A percentile compares a stretch with the other conserved stretches of the same genome.
phyloP scores from a whole-genome alignment of 2,797 vertebrate species.

The Aldrovandia affinis region DNA sequence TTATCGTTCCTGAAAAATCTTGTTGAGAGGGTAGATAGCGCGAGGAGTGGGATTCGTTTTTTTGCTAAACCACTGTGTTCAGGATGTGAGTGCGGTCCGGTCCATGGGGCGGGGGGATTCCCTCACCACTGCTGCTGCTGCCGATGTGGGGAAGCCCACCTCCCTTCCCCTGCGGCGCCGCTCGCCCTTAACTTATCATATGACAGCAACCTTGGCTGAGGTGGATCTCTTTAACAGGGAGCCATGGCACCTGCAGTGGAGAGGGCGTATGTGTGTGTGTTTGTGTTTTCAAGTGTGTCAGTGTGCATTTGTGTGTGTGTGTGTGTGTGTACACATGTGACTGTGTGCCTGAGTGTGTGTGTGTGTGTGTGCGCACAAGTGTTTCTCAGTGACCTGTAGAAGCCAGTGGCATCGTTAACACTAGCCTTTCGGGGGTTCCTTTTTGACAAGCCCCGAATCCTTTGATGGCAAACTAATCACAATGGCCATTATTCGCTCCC shows the following conservation, averaged over 20 bases:
- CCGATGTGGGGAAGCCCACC: constrained; percentile 41
- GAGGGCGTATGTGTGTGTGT: constrained; percentile 7
- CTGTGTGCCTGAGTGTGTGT: neutral
- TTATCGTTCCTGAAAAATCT: neutral
- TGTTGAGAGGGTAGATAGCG: neutral
- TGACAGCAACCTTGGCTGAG: constrained; percentile 37
- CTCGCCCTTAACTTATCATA: constrained; percentile 49
- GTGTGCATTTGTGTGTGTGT: neutral
- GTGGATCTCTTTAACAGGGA: constrained; percentile 28
- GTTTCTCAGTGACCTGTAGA: neutral
- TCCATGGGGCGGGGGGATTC: neutral
- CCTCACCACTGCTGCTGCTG: constrained; percentile 9
- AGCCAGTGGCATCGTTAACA: no score
- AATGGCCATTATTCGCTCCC: no score
- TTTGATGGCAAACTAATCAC: no score
- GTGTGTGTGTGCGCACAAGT: neutral
- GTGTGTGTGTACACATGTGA: neutral
- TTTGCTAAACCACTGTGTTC: neutral
- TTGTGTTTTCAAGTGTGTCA: neutral
- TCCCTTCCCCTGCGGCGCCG: constrained; percentile 48
- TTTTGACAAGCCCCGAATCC: no score
- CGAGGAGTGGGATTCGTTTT: neutral
- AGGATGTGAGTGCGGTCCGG: neutral
- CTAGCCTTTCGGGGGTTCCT: no score
- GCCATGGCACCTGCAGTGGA: constrained; percentile 39